These are phyloP conservation scores for Trichogramma pretiosum DNA, from an alignment of 1,140 invertebrate species.

Conservation along the genomic window DNA sequence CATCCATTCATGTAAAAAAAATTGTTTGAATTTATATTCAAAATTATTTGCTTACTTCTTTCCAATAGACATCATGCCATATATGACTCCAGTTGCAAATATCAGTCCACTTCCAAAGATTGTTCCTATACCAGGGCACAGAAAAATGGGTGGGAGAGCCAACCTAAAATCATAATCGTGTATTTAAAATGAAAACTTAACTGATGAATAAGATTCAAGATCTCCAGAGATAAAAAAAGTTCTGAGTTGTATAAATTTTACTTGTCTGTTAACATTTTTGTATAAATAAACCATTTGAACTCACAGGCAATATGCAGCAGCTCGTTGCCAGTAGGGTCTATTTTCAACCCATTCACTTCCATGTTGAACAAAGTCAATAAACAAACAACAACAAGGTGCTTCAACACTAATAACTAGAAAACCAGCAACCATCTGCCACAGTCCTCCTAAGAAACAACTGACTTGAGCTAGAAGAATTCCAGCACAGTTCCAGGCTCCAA, in stretches of 20 bases:
- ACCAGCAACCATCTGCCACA: constrained; percentile 82
- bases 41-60: constrained; percentile 66
- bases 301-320: constrained; percentile 77
- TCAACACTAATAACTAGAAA: constrained; percentile 80
- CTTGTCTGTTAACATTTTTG: not conserved
- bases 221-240: too few relatives aligned
- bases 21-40: constrained; percentile 1
- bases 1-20: not conserved
- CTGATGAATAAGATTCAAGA: too few relatives aligned
- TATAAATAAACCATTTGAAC: constrained; percentile 31
- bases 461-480: constrained; percentile 59
- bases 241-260: too few relatives aligned
- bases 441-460: constrained; percentile 67
- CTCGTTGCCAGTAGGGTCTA: constrained; percentile 83
- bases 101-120: constrained; percentile 81
- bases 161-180: constrained; percentile 65
- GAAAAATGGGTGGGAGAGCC: constrained; percentile 65
- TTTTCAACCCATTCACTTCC: constrained; percentile 72
- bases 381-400: constrained; percentile 90
- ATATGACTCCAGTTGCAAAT: constrained; percentile 78
- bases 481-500: constrained; percentile 72
- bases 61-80: constrained; percentile 88
- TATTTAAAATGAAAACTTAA: too few relatives aligned
- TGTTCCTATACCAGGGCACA: constrained; percentile 67
- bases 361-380: constrained; percentile 83